Evolutionary conservation across 1,140 invertebrate genomes (phyloP), one percentile per base, ranked within the genome.

Genomic region (Sesamia nonagrioides): DNA sequence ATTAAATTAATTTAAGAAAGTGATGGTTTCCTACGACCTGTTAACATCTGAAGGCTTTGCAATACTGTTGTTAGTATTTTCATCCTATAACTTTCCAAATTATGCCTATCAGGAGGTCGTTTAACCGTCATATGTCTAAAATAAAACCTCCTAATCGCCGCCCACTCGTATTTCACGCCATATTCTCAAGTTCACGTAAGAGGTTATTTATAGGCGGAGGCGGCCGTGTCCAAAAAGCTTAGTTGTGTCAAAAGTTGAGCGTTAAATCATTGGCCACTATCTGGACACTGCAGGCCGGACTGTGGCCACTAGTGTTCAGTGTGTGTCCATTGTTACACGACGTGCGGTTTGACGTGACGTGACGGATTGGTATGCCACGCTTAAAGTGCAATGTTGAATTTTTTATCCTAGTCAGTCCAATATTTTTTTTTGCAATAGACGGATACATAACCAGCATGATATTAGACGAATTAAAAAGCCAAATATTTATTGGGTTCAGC

Each of bases 191-290:
- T 86, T 85, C 86, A 88, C 88, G 89, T 92, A 91, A 93, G 90
- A 89, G 84, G 86, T 94, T 91, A 94, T 94, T 94, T 94, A 94
- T 93, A 89, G 89, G 84, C 89, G 86, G 84, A 90, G 89, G 86
- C 89, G 86, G 85, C 84, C 83, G 84, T 90, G 92, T 94, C 91
- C 90, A 89, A 92, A 94, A 94, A 94, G 92, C 92, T 93, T 92
- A 93, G 90, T 94, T 93, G 91, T 92, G 92, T 94, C 92, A 93
- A 92, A 93, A 93, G 92, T 93, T 94, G 92, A 91, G 88, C 92
- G 89, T 93, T 94, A 94, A 94, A 94, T 94, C 93, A 94, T 94
- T 87, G 91, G 87, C 86, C 91, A 92, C 93, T 94, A 94, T 94
- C 93, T 90, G 88, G 86, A 87, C 88, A 86, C 77, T 87, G 93